These are phyloP conservation scores for Arctopsyche grandis DNA, from an alignment of 1,140 invertebrate genomes.

Conservation along the genomic window DNA sequence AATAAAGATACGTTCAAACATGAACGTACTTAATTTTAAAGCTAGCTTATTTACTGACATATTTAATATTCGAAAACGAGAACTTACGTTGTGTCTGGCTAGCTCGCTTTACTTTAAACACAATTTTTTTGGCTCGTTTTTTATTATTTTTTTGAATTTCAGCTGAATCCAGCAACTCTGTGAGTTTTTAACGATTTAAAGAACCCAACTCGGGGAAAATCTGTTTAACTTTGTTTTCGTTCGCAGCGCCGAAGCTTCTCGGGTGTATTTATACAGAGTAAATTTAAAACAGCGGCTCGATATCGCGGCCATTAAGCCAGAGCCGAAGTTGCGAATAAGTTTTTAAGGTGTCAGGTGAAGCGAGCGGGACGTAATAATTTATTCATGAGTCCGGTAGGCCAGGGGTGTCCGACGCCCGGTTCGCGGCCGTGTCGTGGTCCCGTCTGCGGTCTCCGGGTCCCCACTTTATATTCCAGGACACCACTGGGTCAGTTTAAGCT, in stretches of 20 bases:
- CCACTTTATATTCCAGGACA: conserved; percentile 6
- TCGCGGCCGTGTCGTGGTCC: not conserved
- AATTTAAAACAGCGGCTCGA: not conserved
- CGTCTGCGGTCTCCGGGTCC: not conserved
- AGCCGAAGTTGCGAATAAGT: not conserved
- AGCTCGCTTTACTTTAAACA: too few species aligned
- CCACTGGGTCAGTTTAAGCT: conserved; percentile 1
- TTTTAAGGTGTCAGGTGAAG: not conserved
- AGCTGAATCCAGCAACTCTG: not conserved
- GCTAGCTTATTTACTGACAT: too few species aligned
- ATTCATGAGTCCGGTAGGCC: not conserved
- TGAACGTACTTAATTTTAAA: too few species aligned
- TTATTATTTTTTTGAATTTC: not conserved
- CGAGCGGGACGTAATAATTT: too few species aligned
- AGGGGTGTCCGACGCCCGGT: not conserved
- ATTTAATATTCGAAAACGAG: not conserved
- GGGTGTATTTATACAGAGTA: not conserved
- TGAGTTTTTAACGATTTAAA: conserved; percentile 6
- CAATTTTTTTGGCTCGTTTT: too few species aligned
- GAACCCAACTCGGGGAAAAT: not conserved
- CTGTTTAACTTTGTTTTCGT: not conserved
- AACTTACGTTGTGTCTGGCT: not conserved
- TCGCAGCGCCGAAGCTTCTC: not conserved
- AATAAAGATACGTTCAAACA: too few species aligned
- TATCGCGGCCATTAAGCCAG: conserved; percentile 1